Percentiles rank a stretch among this genome's conserved stretches.
These are phyloP conservation scores for Chaitophorus viminalis DNA, from an alignment of 2,888 invertebrate genomes.

Conservation along the genomic window DNA sequence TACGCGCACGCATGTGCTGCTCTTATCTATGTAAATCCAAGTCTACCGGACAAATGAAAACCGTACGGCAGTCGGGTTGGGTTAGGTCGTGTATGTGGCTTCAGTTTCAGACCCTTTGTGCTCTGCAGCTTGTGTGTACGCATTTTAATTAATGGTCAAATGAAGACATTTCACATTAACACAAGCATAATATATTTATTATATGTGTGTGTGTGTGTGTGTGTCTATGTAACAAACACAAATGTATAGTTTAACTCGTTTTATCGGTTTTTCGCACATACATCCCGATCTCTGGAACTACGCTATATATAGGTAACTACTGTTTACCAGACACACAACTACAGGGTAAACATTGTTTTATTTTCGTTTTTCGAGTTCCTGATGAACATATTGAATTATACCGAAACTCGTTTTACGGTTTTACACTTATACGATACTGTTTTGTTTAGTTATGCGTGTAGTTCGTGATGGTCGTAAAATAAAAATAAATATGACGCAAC, in stretches of 20 bases:
- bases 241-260: conserved; percentile 12
- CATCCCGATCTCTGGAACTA: neutral
- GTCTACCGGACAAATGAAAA: conserved; percentile 13
- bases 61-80: neutral
- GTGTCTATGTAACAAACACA: no score
- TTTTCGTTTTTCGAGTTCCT: no score
- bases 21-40: conserved; percentile 1
- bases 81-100: neutral
- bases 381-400: no score
- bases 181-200: no score
- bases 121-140: neutral
- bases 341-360: neutral
- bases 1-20: neutral
- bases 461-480: no score
- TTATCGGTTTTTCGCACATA: neutral
- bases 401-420: no score
- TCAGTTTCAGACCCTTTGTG: neutral
- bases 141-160: neutral
- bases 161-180: neutral
- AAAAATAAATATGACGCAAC: no score
- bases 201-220: no score
- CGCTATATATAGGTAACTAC: neutral
- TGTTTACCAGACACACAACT: neutral
- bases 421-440: no score
- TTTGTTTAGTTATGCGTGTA: no score